These are phyloP conservation scores for Sesamia inferens DNA, from an alignment of 2,888 invertebrate genomes.

Conservation along the genomic window DNA sequence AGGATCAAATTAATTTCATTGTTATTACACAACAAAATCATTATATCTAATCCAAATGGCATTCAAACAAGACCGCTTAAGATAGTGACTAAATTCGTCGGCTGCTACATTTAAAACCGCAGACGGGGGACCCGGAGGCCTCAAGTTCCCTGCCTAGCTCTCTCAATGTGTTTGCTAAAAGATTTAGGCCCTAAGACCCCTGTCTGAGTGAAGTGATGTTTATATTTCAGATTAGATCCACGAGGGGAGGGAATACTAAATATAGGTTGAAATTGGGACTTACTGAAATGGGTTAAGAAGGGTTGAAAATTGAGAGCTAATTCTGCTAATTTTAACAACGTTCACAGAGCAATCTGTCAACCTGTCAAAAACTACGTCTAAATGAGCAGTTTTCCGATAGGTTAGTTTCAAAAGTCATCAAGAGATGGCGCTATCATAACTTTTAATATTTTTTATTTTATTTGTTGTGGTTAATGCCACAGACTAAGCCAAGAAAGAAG, in stretches of 20 bases:
- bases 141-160: conserved; percentile 34
- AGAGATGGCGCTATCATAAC: too few relatives aligned
- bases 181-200: conserved; percentile 41
- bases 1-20: too few relatives aligned
- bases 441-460: too few relatives aligned
- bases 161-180: conserved; percentile 47
- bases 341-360: too few relatives aligned
- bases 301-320: conserved; percentile 8
- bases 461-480: too few relatives aligned
- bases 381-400: too few relatives aligned
- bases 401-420: too few relatives aligned
- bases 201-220: conserved; percentile 41
- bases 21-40: neutral
- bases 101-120: conserved; percentile 36
- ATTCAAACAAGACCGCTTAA: conserved; percentile 10
- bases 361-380: too few relatives aligned
- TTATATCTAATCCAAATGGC: neutral
- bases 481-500: too few relatives aligned
- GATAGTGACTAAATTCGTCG: conserved; percentile 16
- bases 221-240: conserved; percentile 43
- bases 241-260: conserved; percentile 11
- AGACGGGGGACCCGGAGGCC: conserved; percentile 37
- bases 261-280: neutral
- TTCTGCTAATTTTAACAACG: too few relatives aligned
- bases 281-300: conserved; percentile 28